A percentile compares a stretch with the other conserved stretches of the same genome.
phyloP scores from a whole-genome alignment of 2,113 vertebrate genomes.

The Carassius carassius region DNA sequence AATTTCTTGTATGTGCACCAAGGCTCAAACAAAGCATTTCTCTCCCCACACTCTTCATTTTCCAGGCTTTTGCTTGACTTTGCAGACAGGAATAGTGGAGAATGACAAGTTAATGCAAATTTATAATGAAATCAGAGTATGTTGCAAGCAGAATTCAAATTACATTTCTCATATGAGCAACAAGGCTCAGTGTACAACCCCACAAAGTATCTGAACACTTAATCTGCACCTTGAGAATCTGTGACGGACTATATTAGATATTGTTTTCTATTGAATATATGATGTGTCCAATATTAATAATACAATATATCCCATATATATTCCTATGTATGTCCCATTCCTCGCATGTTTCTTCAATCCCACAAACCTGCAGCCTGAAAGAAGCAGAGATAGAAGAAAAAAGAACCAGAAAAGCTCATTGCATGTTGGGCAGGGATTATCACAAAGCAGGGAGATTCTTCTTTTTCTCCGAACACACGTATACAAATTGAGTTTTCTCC shows the following conservation, averaged over 20 bases:
- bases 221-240: background rate
- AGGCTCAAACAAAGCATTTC: background rate
- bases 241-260: background rate
- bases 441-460: conserved; percentile 24
- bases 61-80: background rate
- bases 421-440: conserved; percentile 27
- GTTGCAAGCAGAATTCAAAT: background rate
- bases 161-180: background rate
- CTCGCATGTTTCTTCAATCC: conserved; percentile 13
- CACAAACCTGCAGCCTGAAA: conserved; percentile 46
- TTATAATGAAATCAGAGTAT: background rate
- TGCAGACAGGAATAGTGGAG: background rate
- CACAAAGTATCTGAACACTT: background rate
- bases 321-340: background rate
- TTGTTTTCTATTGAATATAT: conserved; percentile 6
- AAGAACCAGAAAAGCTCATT: conserved; percentile 8
- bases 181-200: background rate
- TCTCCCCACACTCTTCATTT: background rate
- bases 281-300: background rate
- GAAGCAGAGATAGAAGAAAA: conserved; percentile 1
- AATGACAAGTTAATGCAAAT: background rate
- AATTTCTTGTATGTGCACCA: background rate
- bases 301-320: background rate
- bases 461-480: conserved; percentile 10
- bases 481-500: conserved; percentile 54